Evolutionary conservation across 2,888 invertebrate genomes (phyloP), one percentile per base, ranked within the genome.

Genomic region (Sisyra terminalis): DNA sequence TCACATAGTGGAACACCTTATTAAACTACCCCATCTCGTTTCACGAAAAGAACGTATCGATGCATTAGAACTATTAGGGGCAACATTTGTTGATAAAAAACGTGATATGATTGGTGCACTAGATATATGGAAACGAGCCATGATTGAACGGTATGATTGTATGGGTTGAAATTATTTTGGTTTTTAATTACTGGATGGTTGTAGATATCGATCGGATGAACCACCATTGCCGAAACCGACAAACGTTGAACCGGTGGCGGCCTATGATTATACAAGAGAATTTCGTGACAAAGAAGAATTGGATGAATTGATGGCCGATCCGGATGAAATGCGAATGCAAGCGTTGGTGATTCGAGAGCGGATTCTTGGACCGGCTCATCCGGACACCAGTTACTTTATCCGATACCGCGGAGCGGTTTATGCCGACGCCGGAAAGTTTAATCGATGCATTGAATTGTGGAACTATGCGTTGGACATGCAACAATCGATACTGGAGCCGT

Each of bases 381-480:
- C 94, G 0, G 93, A 94, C 64, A 94, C 94, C 36, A 88, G 89
- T 54, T 94, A 94, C 66, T 94, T 92, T 65, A 92, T 96, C 51
- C 75, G 94, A 13, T 93, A 89, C 64, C 46, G 55, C 38, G 54
- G 57, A 10, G 63, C 60, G 2, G 59, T 93, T 48, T 94, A 93
- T 66, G 94, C 94, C 31, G 94, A 94, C 64, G 83, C 88, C 48
- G 89, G 94, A 2, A 85, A 92, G 55, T 94, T 93, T 67, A 75
- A 78, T 52, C 74, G 85, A 50, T 96, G 94, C 65, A 88, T 94
- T 49, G 81, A 85, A 54, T 70, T 96, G 48, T 96, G 96, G 96
- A 88, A 89, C 64, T 93, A 96, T 66, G 94, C 94, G 18, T 70
- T 96, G 30, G 90, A 92, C 59, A 92, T 93, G 87, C 94, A 94